Base-by-base conservation (phyloP, 2,888 invertebrate genomes). In the Macrosiphum euphorbiae region DNA sequence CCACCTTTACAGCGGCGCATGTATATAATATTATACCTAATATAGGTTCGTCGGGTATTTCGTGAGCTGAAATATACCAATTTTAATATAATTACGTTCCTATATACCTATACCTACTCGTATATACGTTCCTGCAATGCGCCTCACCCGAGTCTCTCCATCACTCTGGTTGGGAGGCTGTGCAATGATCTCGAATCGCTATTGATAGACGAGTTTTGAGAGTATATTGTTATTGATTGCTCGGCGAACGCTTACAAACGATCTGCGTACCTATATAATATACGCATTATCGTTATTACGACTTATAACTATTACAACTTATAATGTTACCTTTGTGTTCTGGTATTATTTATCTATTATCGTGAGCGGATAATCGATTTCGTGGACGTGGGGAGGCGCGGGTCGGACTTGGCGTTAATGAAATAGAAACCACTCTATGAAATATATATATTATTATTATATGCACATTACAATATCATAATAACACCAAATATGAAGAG, bases 321-420 rank as follows among this genome's bases (percentile, higher is more conserved):
- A 13, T 78, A 78, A n/a, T 78, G 20, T 44, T 44, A 44, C 44
- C 44, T 44, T 44, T 78, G 20, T 78, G 20, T 35, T 24, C 78
- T 41, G 35, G 35, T 20, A 78, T 78, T 78, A 78, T 78, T 78
- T 78, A 78, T 78, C 78, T 78, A 78, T 78, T 78, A 78, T 78
- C 35, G 26, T 58, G 78, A 35, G 78, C 78, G 78, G 2, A 35
- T 78, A 78, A 78, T 78, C 78, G 78, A 78, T 78, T 35, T 78
- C 35, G 44, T 2, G 44, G 35, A 78, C 35, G 35, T 35, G 78
- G 35, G 78, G 78, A 78, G 78, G 35, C 67, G 5, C 20, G 35
- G 78, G 35, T 78, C 35, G 20, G 35, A 41, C 78, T 35, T 35
- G 78, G 7, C 78, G 78, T 35, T 35, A 78, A 35, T 78, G 78